Evolutionary conservation across 2,797 vertebrate species (phyloP).

Genomic region (Labeo calbasu): DNA sequence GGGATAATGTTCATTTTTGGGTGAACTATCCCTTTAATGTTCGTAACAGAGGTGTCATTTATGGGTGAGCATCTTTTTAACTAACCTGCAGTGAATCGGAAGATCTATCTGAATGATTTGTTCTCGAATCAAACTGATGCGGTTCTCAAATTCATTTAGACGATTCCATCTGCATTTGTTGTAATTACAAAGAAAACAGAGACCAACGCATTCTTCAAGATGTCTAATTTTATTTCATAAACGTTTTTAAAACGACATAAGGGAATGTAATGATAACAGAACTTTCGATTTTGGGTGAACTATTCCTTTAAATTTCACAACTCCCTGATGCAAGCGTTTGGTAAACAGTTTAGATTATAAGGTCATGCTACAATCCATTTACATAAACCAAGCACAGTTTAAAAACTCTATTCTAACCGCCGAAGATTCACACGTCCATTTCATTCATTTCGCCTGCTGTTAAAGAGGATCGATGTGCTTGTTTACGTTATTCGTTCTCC

Average conservation of each 20-base stretch:
- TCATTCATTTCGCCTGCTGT: too few relatives aligned
- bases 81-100: too few relatives aligned
- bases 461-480: constrained; percentile 1
- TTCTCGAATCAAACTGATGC: neutral
- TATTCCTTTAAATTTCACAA: constrained; percentile 18
- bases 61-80: neutral
- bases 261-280: too few relatives aligned
- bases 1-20: too few relatives aligned
- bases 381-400: too few relatives aligned
- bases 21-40: too few relatives aligned
- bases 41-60: neutral
- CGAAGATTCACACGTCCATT: neutral
- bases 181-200: neutral
- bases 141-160: neutral
- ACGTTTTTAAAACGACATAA: neutral
- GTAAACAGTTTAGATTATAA: neutral
- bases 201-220: neutral
- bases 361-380: neutral
- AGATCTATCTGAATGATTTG: neutral
- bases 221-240: accelerated
- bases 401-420: neutral
- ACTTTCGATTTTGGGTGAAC: neutral
- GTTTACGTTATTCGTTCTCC: constrained; percentile 36
- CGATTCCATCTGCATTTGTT: too few relatives aligned
- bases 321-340: neutral